phyloP scores from a whole-genome alignment of 2,797 vertebrate genomes.

The Scolopax bukidnonensis region DNA sequence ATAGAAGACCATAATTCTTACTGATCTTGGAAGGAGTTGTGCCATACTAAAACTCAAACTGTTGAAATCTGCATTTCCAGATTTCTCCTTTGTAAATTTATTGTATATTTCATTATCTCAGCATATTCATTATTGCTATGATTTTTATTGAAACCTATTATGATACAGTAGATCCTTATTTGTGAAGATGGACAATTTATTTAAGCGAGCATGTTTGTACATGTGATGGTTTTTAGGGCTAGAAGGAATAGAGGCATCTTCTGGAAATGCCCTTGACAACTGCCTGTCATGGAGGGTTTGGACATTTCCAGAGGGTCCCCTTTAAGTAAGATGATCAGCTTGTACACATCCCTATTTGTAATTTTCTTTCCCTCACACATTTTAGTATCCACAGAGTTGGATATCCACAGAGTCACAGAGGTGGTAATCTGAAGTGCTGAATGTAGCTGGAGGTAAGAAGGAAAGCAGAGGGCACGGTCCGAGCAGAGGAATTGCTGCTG shows the following conservation, averaged over 20 bases:
- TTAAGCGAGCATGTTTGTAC: background rate
- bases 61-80: background rate
- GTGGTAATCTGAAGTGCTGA: background rate
- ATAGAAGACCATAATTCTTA: background rate
- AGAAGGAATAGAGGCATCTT: background rate
- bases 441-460: background rate
- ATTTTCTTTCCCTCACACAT: background rate
- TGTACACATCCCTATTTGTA: background rate
- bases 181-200: background rate
- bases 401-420: background rate
- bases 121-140: background rate
- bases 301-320: background rate
- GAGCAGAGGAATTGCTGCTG: background rate
- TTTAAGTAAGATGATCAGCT: background rate
- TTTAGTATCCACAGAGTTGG: background rate
- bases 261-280: background rate
- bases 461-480: background rate
- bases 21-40: background rate
- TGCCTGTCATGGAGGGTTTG: background rate
- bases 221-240: background rate
- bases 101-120: background rate
- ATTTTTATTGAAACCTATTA: background rate
- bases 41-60: background rate
- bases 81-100: background rate
- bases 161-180: background rate